phyloP scores from a whole-genome alignment of 2,888 invertebrate genomes.

The Agapetus fuscipes region DNA sequence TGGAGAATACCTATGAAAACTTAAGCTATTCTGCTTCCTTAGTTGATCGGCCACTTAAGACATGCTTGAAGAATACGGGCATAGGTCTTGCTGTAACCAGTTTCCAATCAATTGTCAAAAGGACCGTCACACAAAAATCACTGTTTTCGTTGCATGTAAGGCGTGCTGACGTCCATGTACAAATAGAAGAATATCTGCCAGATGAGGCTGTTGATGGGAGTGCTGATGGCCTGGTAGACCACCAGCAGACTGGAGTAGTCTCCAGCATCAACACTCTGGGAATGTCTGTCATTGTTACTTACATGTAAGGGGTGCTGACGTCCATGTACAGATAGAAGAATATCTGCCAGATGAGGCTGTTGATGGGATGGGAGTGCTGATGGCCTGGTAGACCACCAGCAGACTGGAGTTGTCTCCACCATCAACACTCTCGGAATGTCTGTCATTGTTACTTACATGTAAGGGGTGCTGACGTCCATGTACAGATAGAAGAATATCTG shows the following conservation, averaged over 20 bases:
- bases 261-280: slow-evolving; percentile 31
- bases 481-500: slow-evolving; percentile 35
- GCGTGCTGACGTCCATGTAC: slow-evolving; percentile 31
- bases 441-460: slow-evolving; percentile 12
- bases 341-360: slow-evolving; percentile 34
- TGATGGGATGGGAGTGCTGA: slow-evolving; percentile 31
- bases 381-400: slow-evolving; percentile 31
- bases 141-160: too few relatives aligned
- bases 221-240: slow-evolving; percentile 30
- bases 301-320: slow-evolving; percentile 18
- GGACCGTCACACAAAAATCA: too few relatives aligned
- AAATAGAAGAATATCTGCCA: slow-evolving; percentile 36
- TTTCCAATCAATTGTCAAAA: too few relatives aligned
- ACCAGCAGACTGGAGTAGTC: slow-evolving; percentile 31
- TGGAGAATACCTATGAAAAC: too few relatives aligned
- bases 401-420: slow-evolving; percentile 28
- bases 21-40: too few relatives aligned
- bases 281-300: too few relatives aligned
- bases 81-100: too few relatives aligned
- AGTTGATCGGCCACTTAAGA: too few relatives aligned
- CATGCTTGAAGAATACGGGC: too few relatives aligned
- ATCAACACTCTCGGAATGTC: slow-evolving; percentile 32
- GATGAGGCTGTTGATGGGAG: slow-evolving; percentile 31
- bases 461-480: slow-evolving; percentile 27
- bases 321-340: slow-evolving; percentile 36